phyloP scores from a whole-genome alignment of 2,888 invertebrate genomes.

The Aleiodes testaceus region DNA sequence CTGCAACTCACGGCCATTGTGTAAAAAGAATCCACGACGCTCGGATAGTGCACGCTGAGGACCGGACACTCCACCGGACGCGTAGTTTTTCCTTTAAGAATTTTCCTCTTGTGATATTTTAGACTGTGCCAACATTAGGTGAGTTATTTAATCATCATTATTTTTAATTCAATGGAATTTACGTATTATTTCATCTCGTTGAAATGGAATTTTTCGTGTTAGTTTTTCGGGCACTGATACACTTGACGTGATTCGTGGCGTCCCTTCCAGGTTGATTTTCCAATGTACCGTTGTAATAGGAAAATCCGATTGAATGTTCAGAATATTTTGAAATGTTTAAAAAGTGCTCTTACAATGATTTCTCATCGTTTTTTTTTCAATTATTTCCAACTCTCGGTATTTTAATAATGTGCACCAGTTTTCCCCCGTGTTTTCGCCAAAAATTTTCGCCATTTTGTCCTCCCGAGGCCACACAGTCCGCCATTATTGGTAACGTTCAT shows the following conservation, averaged over 20 bases:
- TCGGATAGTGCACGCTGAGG: slow-evolving; percentile 69
- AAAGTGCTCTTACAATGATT: background rate
- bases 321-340: background rate
- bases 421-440: slow-evolving; percentile 55
- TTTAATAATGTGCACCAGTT: slow-evolving; percentile 8
- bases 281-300: background rate
- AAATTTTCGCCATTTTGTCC: slow-evolving; percentile 70
- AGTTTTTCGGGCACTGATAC: slow-evolving; percentile 14
- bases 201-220: background rate
- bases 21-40: slow-evolving; percentile 68
- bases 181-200: background rate
- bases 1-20: slow-evolving; percentile 68
- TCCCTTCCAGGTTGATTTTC: slow-evolving; percentile 29
- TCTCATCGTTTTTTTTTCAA: background rate
- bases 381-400: background rate
- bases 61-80: slow-evolving; percentile 60
- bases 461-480: slow-evolving; percentile 65
- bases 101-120: slow-evolving; percentile 71
- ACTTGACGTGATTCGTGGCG: slow-evolving; percentile 30
- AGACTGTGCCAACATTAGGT: slow-evolving; percentile 71
- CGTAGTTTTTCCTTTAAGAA: slow-evolving; percentile 68
- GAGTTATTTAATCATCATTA: slow-evolving; percentile 54
- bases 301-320: background rate
- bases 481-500: slow-evolving; percentile 65
- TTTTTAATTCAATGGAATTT: slow-evolving; percentile 19